Evolutionary conservation across 2,888 invertebrate species (phyloP).

Genomic region (Cosmopolites sordidus): DNA sequence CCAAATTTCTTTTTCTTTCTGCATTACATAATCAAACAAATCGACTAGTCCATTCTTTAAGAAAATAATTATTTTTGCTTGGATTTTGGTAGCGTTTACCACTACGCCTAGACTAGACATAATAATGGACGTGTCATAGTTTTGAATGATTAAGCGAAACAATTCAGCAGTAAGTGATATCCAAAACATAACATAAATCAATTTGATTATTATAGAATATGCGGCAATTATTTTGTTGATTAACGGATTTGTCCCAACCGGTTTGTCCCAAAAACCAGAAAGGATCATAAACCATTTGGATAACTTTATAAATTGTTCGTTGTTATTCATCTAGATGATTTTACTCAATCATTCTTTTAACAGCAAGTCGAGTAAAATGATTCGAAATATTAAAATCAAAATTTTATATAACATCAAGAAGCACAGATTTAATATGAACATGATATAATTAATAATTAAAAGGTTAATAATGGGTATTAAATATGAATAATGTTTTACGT

Average conservation of each 20-base stretch:
- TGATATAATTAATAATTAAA: too few relatives aligned
- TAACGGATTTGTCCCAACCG: neutral
- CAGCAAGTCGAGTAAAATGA: too few relatives aligned
- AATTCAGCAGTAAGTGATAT: slow-evolving; percentile 1
- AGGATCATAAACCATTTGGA: slow-evolving; percentile 1
- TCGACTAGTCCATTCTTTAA: slow-evolving; percentile 1
- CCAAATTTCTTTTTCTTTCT: slow-evolving; percentile 7
- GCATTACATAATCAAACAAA: slow-evolving; percentile 5
- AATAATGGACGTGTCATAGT: slow-evolving; percentile 1
- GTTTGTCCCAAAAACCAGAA: slow-evolving; percentile 6
- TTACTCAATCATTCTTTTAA: too few relatives aligned
- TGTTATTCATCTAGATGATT: neutral
- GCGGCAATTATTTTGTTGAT: neutral
- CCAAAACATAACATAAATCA: neutral
- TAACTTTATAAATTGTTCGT: slow-evolving; percentile 3
- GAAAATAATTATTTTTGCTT: neutral
- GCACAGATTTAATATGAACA: too few relatives aligned
- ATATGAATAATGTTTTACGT: too few relatives aligned
- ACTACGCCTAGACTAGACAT: slow-evolving; percentile 2
- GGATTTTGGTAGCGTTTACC: slow-evolving; percentile 3
- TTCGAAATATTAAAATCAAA: too few relatives aligned
- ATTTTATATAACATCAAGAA: too few relatives aligned
- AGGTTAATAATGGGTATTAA: too few relatives aligned
- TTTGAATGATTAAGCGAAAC: slow-evolving; percentile 2
- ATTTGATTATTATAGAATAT: neutral